These are phyloP conservation scores for Tenthredo mesomela DNA, from an alignment of 2,888 invertebrate species.

Conservation along the genomic window DNA sequence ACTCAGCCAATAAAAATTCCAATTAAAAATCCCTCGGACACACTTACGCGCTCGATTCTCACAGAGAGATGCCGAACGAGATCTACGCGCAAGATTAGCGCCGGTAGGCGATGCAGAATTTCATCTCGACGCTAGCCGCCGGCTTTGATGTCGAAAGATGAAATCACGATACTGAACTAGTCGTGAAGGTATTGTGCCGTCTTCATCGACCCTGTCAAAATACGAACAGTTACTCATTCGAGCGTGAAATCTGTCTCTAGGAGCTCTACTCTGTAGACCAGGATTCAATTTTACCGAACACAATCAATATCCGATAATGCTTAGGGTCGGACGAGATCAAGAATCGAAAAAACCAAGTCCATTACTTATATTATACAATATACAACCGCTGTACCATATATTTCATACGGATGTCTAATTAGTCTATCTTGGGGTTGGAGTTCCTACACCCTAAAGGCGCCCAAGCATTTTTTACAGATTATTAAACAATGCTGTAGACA, in stretches of 20 bases:
- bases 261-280: neutral
- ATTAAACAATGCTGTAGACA: neutral
- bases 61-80: conserved; percentile 49
- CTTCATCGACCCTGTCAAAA: conserved; percentile 53
- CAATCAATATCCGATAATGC: neutral
- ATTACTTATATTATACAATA: too few relatives aligned
- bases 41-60: conserved; percentile 26
- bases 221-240: conserved; percentile 3
- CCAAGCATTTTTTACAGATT: neutral
- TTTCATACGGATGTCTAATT: neutral
- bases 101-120: conserved; percentile 54
- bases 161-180: conserved; percentile 47
- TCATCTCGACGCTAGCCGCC: conserved; percentile 51
- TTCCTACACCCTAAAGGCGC: neutral
- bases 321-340: neutral
- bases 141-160: conserved; percentile 54
- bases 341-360: neutral
- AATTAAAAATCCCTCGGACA: conserved; percentile 49
- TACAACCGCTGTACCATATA: neutral
- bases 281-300: neutral
- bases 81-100: conserved; percentile 53
- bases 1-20: conserved; percentile 54
- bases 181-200: conserved; percentile 49
- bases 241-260: conserved; percentile 19
- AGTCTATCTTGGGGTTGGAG: neutral